Conservation (phyloP, 2,888 invertebrate genomes). For the Epinotia ramella region DNA sequence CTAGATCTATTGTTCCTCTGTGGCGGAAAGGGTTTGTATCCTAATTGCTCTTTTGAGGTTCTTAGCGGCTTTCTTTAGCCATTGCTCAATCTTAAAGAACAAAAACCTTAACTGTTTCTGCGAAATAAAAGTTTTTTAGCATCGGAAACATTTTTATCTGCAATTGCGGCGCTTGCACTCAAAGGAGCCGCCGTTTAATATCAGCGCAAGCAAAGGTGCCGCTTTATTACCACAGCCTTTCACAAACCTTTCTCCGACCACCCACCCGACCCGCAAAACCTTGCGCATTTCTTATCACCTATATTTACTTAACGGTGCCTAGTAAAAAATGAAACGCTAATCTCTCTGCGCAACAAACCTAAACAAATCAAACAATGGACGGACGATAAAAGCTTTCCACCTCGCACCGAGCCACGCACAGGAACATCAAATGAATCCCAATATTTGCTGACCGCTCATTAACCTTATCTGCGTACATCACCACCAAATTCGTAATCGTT, state of each 20-base stretch:
- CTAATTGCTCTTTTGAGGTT: slow-evolving; percentile 6
- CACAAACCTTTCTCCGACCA: slow-evolving; percentile 66
- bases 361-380: slow-evolving; percentile 51
- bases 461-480: slow-evolving; percentile 53
- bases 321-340: slow-evolving; percentile 32
- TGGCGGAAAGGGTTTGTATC: slow-evolving; percentile 35
- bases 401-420: slow-evolving; percentile 18
- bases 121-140: slow-evolving; percentile 75
- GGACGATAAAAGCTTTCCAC: slow-evolving; percentile 53
- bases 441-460: slow-evolving; percentile 51
- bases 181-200: slow-evolving; percentile 77
- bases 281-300: slow-evolving; percentile 64
- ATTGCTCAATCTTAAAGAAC: slow-evolving; percentile 52
- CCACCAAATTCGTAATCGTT: slow-evolving; percentile 54
- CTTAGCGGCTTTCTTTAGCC: slow-evolving; percentile 33
- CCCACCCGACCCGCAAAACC: slow-evolving; percentile 70
- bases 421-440: slow-evolving; percentile 42
- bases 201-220: slow-evolving; percentile 67
- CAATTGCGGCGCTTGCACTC: slow-evolving; percentile 65
- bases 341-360: slow-evolving; percentile 44
- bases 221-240: slow-evolving; percentile 62
- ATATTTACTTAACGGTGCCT: slow-evolving; percentile 57
- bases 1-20: slow-evolving; percentile 10
- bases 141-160: slow-evolving; percentile 56
- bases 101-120: slow-evolving; percentile 68